Evolutionary conservation across 1,140 invertebrate species (phyloP).

Genomic region (Dreissena polymorpha): DNA sequence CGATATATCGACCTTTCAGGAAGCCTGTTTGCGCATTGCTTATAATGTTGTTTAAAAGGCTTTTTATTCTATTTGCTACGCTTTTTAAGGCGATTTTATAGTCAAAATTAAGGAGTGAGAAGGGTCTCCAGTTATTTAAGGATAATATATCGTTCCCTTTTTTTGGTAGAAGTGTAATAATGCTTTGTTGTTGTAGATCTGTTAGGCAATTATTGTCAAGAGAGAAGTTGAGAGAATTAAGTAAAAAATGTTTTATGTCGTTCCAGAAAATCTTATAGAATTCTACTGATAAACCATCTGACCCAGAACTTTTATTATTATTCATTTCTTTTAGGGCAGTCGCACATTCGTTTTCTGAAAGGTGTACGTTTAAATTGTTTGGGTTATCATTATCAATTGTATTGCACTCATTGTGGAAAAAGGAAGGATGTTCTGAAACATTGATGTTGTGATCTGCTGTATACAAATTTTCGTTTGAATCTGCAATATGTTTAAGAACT

Average conservation of each 20-base stretch:
- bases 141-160: background rate
- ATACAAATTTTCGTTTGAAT: slow-evolving; percentile 24
- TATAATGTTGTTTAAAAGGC: slow-evolving; percentile 7
- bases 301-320: slow-evolving; percentile 22
- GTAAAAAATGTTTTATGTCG: slow-evolving; percentile 16
- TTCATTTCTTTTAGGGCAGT: slow-evolving; percentile 15
- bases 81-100: slow-evolving; percentile 24
- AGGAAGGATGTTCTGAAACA: background rate
- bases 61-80: slow-evolving; percentile 25
- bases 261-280: slow-evolving; percentile 41
- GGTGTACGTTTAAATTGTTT: slow-evolving; percentile 8
- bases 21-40: slow-evolving; percentile 17
- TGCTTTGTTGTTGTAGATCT: background rate
- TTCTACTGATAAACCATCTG: background rate
- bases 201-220: background rate
- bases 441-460: background rate
- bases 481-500: slow-evolving; percentile 1
- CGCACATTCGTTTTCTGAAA: background rate
- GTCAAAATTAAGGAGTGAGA: slow-evolving; percentile 15
- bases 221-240: slow-evolving; percentile 17
- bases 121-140: slow-evolving; percentile 28
- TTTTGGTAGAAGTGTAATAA: slow-evolving; percentile 11
- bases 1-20: slow-evolving; percentile 29
- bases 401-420: background rate
- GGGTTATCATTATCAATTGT: background rate